Base-by-base conservation (phyloP, 2,113 vertebrate genomes). In the Proteles cristata region DNA sequence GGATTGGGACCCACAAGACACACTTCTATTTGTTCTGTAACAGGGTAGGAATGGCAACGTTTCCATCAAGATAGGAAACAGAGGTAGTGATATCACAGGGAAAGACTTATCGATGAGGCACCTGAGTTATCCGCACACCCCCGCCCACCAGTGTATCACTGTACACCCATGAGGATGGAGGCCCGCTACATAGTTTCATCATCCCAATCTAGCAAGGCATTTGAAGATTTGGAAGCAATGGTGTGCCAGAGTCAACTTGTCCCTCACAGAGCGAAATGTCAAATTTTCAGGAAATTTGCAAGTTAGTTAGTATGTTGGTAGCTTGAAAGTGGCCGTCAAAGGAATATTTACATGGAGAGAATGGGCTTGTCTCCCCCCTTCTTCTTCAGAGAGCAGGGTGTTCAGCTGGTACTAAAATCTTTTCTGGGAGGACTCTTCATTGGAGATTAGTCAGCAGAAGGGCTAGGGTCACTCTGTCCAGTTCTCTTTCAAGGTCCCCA, bases 1-100 rank as follows among this genome's bases (percentile, higher is more conserved):
- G 82, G 53, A 81, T 86, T 91, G 73, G 63, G 61, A 97, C 48
- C 15, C 21, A 50, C 61, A 71, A 80, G 28, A 85, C 91, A 65
- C 81, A 79, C 76, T 83, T 96, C 68, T 84, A 23, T 80, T 88
- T 94, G 80, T 88, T 97, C 90, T 85, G 5, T 61, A 81, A 68
- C 55, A 93, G 39, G 6, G 45, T 77, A 90, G 85, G 96, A 88
- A 88, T 1, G 7, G 33, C 45, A 58, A 73, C 21, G 5, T 85
- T 90, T 90, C 76, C 33, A 58, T 76, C 84, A 82, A 88, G 71
- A 91, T 74, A 25, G 26, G 92, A 82, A 93, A 83, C 86, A 93
- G 71, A 80, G 16, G 33, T 39, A 71, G 26, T 73, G 19, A 15
- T 19, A 61, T 23, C 35, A 66, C 39, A 68, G 35, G 58, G 71